These are phyloP conservation scores for Donacobius atricapilla DNA, from an alignment of 2,113 vertebrate species.

Conservation along the genomic window DNA sequence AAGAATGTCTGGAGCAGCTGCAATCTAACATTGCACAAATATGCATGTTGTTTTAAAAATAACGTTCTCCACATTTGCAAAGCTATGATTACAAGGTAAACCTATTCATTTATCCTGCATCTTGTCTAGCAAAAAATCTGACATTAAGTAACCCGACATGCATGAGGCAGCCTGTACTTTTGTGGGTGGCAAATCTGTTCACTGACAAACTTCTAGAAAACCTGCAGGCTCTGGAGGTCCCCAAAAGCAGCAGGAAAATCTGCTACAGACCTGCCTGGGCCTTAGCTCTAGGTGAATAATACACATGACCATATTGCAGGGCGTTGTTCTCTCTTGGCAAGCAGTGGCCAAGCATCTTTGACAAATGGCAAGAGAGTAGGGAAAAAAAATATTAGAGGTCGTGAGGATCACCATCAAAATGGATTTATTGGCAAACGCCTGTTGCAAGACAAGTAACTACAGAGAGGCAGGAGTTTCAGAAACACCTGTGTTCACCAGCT, in stretches of 20 bases:
- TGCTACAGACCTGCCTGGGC: constrained; percentile 35
- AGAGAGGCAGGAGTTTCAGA: background rate
- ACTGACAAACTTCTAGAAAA: constrained; percentile 45
- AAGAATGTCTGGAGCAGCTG: background rate
- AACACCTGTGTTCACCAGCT: background rate
- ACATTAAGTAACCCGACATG: background rate
- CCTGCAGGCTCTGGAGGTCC: constrained; percentile 41
- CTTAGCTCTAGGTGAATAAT: background rate
- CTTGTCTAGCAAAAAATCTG: background rate
- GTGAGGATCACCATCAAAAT: background rate
- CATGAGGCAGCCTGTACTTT: constrained; percentile 21
- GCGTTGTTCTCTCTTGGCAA: constrained; percentile 11
- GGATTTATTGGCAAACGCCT: background rate
- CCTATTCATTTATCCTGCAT: background rate
- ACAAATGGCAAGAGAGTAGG: background rate
- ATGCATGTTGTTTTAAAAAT: background rate
- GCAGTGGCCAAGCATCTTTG: background rate
- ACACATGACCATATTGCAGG: background rate
- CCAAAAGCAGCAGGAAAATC: constrained; percentile 51
- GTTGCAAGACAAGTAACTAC: background rate
- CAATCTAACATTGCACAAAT: background rate
- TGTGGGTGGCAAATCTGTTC: constrained; percentile 55
- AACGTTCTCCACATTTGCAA: background rate
- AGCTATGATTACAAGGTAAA: background rate
- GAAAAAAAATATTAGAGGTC: background rate